Percentiles rank a stretch among this genome's conserved stretches.
phyloP scores from a whole-genome alignment of 2,888 invertebrate genomes.

The Boloria selene region DNA sequence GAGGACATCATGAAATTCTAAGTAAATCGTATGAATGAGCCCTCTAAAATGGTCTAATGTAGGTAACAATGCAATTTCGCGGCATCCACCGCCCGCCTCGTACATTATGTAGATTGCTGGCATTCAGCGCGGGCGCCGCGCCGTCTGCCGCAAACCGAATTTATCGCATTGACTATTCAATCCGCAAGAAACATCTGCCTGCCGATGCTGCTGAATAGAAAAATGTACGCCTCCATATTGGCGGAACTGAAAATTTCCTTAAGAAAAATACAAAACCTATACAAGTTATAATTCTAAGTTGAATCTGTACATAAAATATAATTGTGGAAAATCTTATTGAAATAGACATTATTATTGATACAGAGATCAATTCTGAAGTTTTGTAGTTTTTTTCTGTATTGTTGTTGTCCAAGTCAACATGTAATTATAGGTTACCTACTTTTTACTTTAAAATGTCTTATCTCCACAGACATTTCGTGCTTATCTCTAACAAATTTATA shows the following conservation, averaged over 20 bases:
- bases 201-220: constrained; percentile 52
- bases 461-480: no score
- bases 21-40: constrained; percentile 18
- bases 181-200: constrained; percentile 71
- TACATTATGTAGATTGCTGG: constrained; percentile 76
- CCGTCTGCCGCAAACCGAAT: constrained; percentile 70
- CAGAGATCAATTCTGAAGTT: no score
- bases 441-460: no score
- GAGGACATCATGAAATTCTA: constrained; percentile 6
- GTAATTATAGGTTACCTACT: no score
- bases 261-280: constrained; percentile 1
- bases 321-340: no score
- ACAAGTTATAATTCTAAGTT: no score
- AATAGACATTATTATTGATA: no score
- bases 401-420: no score
- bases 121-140: constrained; percentile 52
- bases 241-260: constrained; percentile 46
- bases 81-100: constrained; percentile 44
- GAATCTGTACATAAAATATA: no score
- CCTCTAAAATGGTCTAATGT: constrained; percentile 31
- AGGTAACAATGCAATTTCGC: constrained; percentile 45
- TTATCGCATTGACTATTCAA: constrained; percentile 80
- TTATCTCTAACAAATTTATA: no score
- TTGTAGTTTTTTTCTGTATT: no score
- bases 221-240: constrained; percentile 48